These are phyloP conservation scores for Sinhomidia bicolor DNA, from an alignment of 2,888 invertebrate species.

Conservation along the genomic window DNA sequence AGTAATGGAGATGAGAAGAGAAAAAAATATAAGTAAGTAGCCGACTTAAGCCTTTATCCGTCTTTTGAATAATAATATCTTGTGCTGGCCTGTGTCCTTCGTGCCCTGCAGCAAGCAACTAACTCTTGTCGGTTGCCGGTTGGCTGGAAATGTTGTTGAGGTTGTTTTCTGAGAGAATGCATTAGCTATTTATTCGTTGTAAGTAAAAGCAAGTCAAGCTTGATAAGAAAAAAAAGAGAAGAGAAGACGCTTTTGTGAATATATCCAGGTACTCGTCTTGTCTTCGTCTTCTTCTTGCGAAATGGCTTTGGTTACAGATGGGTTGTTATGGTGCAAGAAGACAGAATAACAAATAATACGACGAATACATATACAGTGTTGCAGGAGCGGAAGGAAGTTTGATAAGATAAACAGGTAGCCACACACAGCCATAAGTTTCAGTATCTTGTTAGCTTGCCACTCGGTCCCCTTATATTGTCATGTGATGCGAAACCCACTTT, in stretches of 20 bases:
- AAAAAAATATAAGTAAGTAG: background rate
- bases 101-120: slow-evolving; percentile 9
- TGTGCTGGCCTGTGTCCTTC: background rate
- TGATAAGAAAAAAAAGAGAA: no score
- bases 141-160: background rate
- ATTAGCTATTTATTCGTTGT: background rate
- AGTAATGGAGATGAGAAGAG: background rate
- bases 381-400: background rate
- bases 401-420: background rate
- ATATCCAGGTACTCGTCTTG: no score
- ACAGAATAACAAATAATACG: no score
- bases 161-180: background rate
- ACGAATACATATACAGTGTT: no score
- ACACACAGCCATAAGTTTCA: background rate
- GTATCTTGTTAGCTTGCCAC: background rate
- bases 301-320: no score
- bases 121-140: slow-evolving; percentile 12
- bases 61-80: background rate
- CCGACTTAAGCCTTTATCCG: background rate
- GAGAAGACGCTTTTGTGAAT: no score
- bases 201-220: background rate
- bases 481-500: background rate
- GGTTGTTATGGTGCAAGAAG: no score
- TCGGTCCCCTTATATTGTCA: background rate
- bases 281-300: no score